These are phyloP conservation scores for Phymorhynchus buccinoides DNA, from an alignment of 1,140 invertebrate species.

Conservation along the genomic window DNA sequence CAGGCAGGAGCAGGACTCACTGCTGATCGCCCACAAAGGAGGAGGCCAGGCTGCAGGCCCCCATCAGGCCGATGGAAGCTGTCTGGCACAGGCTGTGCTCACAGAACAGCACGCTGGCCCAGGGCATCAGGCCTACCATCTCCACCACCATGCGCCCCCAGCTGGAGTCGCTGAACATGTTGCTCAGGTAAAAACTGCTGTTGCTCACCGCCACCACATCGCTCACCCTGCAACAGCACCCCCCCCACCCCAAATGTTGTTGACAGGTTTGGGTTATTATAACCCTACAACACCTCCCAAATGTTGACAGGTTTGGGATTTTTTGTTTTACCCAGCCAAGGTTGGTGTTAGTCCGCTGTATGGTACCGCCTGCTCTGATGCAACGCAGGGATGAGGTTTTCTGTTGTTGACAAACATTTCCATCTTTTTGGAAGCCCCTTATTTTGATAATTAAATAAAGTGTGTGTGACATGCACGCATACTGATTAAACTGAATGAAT, in stretches of 20 bases:
- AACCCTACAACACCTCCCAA: no score
- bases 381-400: no score
- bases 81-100: conserved; percentile 13
- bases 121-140: conserved; percentile 41
- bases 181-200: not conserved
- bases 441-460: no score
- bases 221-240: not conserved
- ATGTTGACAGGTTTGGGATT: no score
- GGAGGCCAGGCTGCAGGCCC: not conserved
- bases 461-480: no score
- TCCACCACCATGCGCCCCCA: conserved; percentile 40
- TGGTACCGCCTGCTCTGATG: no score
- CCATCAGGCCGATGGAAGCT: not conserved
- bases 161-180: conserved; percentile 28
- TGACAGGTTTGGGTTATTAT: no score
- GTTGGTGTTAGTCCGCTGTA: no score
- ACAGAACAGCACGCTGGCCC: conserved; percentile 36
- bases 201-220: conserved; percentile 18
- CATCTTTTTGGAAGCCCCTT: no score
- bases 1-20: not conserved
- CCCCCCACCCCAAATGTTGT: not conserved
- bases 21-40: not conserved
- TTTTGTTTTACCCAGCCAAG: no score
- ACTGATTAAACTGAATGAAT: no score
- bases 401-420: no score